A percentile compares a stretch with the other conserved stretches of the same genome.
Conservation (phyloP, 2,113 vertebrate genomes). For the Bufo bufo region DNA sequence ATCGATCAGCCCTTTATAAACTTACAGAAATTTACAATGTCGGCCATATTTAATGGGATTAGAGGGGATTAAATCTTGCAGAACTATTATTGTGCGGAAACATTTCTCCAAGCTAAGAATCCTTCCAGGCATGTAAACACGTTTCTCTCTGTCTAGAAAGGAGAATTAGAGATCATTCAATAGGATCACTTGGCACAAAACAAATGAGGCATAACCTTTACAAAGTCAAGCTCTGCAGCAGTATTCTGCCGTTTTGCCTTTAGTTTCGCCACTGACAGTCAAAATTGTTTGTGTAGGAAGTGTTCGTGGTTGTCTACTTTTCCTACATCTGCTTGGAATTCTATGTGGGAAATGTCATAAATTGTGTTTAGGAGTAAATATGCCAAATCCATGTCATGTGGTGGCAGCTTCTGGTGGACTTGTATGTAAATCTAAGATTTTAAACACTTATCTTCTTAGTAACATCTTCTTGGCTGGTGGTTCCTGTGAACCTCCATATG, state of each 20-base stretch:
- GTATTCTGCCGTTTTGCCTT: constrained; percentile 9
- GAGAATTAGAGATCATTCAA: constrained; percentile 33
- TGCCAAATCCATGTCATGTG: too few species aligned
- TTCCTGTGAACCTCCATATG: too few species aligned
- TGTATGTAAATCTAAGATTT: neutral
- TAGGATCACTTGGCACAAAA: constrained; percentile 30
- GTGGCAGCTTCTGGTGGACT: neutral
- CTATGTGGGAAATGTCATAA: neutral
- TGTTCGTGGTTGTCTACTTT: neutral
- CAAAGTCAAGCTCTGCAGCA: neutral
- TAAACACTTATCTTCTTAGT: neutral
- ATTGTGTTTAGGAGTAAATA: neutral
- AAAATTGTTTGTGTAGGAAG: neutral
- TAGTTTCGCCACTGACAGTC: neutral
- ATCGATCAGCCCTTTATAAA: constrained; percentile 50
- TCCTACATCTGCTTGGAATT: neutral
- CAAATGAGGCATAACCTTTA: constrained; percentile 47
- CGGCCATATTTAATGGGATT: constrained; percentile 47
- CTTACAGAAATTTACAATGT: constrained; percentile 46
- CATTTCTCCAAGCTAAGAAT: constrained; percentile 34
- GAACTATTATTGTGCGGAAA: constrained; percentile 45
- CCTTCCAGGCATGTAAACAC: constrained; percentile 42
- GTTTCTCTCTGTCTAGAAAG: constrained; percentile 32
- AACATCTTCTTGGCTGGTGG: neutral
- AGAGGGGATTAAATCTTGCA: constrained; percentile 47